Base-by-base conservation (phyloP, 2,888 invertebrate species). In the Orthosia incerta region DNA sequence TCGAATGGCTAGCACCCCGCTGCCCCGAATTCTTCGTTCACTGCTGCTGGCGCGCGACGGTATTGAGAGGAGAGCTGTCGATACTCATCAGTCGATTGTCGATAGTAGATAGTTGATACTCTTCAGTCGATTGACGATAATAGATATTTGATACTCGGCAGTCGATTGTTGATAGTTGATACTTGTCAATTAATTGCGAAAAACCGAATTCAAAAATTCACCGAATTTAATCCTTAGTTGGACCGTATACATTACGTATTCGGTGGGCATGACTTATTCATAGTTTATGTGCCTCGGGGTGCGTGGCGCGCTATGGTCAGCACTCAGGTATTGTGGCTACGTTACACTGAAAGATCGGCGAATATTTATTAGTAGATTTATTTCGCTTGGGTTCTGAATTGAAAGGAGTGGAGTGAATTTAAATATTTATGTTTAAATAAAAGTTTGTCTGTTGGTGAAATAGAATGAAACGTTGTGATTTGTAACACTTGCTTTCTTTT, bases 201-300 rank as follows among this genome's bases (percentile, higher is more conserved):
- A 82, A 84, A 74, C 76, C 78, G 76, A 81, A 84, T 87, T 86
- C 84, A 89, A 88, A 89, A 90, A 87, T 89, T 88, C 73, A 80
- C 71, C 82, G 78, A 83, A 86, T 86, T 86, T 88, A 88, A 89
- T 86, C 85, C 80, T 82, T 65, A 74, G 68, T 70, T 82, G 76
- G 83, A 86, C 76, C 82, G 84, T 83, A 83, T 87, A 79, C 87
- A 87, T 89, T 87, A 80, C 82, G 83, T 86, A 89, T 90, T 88
- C 89, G 84, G 83, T 84, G 76, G 69, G 80, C 84, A 88, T 89
- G 86, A 88, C 83, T 91, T 90, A 90, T 91, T 90, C 89, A 91
- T 88, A 85, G 86, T 83, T 85, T 87, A 85, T 83, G 83, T 85
- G 83, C 80, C 78, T 76, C 77, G 46, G 68, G 76, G 83, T 86